These are phyloP conservation scores for Steinernema feltiae DNA, from an alignment of 1,140 invertebrate genomes.

Conservation along the genomic window DNA sequence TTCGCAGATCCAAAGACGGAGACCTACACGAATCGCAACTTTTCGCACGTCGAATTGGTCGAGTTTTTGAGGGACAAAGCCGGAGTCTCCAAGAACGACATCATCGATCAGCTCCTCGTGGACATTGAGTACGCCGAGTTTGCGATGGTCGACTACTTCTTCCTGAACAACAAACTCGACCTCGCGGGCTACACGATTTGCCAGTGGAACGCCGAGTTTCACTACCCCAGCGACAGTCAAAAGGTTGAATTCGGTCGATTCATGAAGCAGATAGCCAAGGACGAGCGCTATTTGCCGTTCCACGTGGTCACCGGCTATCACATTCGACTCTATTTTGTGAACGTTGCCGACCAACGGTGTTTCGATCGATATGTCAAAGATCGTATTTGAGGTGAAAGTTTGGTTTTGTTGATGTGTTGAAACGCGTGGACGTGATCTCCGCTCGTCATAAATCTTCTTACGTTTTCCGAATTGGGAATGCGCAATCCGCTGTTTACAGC, in stretches of 20 bases:
- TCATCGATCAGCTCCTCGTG: not conserved
- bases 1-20: not conserved
- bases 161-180: not conserved
- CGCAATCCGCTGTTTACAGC: too few species aligned
- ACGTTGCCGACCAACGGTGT: not conserved
- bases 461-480: too few species aligned
- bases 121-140: conserved; percentile 5
- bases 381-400: not conserved
- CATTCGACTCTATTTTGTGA: not conserved
- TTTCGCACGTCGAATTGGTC: not conserved
- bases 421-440: too few species aligned
- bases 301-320: not conserved
- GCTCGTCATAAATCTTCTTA: too few species aligned
- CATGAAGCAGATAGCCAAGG: not conserved
- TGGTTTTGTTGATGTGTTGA: not conserved
- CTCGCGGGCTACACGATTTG: not conserved
- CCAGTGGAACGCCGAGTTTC: not conserved
- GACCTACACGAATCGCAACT: not conserved
- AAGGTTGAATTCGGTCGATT: not conserved
- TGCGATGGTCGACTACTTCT: not conserved
- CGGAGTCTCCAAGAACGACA: not conserved
- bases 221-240: not conserved
- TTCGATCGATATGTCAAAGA: not conserved
- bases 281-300: not conserved
- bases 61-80: not conserved